Evolutionary conservation across 1,140 invertebrate species (phyloP).

Genomic region (Drosophila sturtevanti): DNA sequence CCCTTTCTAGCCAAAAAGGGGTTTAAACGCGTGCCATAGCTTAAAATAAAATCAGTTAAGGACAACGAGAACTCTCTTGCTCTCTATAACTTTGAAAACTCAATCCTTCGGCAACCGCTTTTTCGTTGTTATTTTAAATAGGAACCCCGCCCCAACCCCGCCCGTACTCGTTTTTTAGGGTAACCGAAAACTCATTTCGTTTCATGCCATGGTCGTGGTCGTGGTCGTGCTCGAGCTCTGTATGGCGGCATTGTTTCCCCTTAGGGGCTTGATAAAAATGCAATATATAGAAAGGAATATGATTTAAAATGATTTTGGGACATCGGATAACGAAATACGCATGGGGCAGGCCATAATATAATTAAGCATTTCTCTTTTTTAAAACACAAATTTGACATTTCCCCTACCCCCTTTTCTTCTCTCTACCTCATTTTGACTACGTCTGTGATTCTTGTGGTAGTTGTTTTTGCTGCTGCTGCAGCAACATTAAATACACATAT

Average conservation of each 20-base stretch:
- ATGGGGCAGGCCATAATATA: no score
- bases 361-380: no score
- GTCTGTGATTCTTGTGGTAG: conserved; percentile 8
- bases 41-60: conserved; percentile 13
- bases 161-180: conserved; percentile 44
- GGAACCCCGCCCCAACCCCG: conserved; percentile 2
- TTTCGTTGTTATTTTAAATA: conserved; percentile 45
- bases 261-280: no score
- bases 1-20: no score
- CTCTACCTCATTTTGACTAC: neutral
- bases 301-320: no score
- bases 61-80: neutral
- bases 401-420: neutral
- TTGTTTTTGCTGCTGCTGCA: conserved; percentile 37
- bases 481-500: conserved; percentile 62
- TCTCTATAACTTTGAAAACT: neutral
- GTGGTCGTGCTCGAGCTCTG: no score
- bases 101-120: conserved; percentile 10
- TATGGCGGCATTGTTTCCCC: no score
- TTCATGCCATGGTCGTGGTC: neutral
- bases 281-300: no score
- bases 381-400: neutral
- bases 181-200: conserved; percentile 22
- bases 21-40: neutral
- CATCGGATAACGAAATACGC: no score